These are phyloP conservation scores for Antheraea yamamai DNA, from an alignment of 2,888 invertebrate genomes.

Conservation along the genomic window DNA sequence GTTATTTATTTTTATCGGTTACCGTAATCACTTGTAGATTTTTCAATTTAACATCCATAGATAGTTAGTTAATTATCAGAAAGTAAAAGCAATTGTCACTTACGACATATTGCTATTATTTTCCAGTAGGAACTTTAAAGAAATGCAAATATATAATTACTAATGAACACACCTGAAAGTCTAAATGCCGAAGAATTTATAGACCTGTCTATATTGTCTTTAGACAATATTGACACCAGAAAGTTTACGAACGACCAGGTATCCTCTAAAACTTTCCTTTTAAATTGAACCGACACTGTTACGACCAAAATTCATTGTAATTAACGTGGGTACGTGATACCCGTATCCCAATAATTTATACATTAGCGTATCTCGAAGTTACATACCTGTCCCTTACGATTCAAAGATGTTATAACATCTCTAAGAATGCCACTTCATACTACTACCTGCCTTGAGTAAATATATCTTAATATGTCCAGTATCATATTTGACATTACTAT, in stretches of 20 bases:
- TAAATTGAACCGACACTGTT: background rate
- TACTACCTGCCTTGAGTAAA: background rate
- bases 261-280: background rate
- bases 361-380: background rate
- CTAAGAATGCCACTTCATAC: background rate
- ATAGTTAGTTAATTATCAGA: background rate
- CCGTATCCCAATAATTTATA: background rate
- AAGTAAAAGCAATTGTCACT: background rate
- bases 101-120: slow-evolving; percentile 1
- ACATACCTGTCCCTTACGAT: background rate
- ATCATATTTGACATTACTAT: background rate
- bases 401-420: background rate
- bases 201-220: too few species aligned
- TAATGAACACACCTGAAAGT: background rate
- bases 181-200: background rate
- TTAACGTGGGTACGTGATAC: background rate
- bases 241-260: background rate
- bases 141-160: background rate
- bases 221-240: background rate
- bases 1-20: background rate
- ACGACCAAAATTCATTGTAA: background rate
- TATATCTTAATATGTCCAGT: background rate
- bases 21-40: background rate
- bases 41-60: background rate
- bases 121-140: background rate